phyloP scores from a whole-genome alignment of 2,888 invertebrate genomes.

The Drosophila histrio region DNA sequence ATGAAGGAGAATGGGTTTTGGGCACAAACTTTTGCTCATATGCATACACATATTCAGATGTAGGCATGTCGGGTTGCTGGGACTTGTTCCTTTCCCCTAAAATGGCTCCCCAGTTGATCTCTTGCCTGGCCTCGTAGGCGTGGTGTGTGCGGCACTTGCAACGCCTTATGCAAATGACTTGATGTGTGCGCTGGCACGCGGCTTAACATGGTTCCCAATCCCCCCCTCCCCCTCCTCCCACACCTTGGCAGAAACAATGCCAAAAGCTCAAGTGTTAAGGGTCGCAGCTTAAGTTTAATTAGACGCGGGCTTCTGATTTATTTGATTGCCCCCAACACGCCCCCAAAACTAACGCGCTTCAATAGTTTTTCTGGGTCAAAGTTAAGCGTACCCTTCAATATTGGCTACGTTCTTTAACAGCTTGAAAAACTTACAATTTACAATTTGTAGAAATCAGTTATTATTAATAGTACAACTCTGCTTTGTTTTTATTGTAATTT shows the following conservation, averaged over 20 bases:
- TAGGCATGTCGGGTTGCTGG: constrained; percentile 8
- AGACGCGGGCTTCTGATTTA: constrained; percentile 83
- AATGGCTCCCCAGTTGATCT: constrained; percentile 76
- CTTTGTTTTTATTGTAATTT: too few species aligned
- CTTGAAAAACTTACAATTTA: too few species aligned
- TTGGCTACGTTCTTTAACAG: background rate
- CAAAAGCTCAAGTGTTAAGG: constrained; percentile 76
- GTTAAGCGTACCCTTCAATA: constrained; percentile 8
- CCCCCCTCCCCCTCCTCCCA: background rate
- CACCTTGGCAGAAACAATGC: constrained; percentile 16
- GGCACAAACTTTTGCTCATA: constrained; percentile 59
- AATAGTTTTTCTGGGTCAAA: constrained; percentile 21
- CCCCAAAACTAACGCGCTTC: constrained; percentile 5
- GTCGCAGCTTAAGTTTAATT: constrained; percentile 83
- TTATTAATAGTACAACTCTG: too few species aligned
- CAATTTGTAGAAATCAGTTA: too few species aligned
- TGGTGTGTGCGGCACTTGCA: constrained; percentile 32
- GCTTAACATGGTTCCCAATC: constrained; percentile 17
- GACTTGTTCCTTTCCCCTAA: constrained; percentile 16
- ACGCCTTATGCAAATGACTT: constrained; percentile 73
- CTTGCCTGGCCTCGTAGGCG: constrained; percentile 65
- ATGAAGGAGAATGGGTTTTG: background rate
- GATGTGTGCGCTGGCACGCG: constrained; percentile 51
- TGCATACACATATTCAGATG: constrained; percentile 67
- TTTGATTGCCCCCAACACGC: constrained; percentile 62